These are phyloP conservation scores for Paramisgurnus dabryanus DNA, from an alignment of 2,113 vertebrate genomes.

Conservation along the genomic window DNA sequence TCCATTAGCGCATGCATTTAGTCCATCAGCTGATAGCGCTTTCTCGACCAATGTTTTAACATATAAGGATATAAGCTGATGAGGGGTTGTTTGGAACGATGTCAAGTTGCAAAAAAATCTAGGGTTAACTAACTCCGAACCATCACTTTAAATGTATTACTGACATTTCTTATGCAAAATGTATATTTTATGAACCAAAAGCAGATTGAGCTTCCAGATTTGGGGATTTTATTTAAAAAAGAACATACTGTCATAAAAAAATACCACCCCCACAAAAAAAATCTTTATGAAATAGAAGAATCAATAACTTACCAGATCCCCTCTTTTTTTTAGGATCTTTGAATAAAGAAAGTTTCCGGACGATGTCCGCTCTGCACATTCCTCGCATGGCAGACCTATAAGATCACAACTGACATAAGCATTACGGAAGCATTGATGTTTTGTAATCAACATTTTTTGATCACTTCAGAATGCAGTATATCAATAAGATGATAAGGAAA, in stretches of 20 bases:
- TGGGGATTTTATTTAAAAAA: slow-evolving; percentile 9
- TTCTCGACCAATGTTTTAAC: slow-evolving; percentile 5
- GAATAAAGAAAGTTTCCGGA: slow-evolving; percentile 3
- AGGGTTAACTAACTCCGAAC: slow-evolving; percentile 7
- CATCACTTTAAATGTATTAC: slow-evolving; percentile 8
- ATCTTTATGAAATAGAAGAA: slow-evolving; percentile 1
- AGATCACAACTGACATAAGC: slow-evolving; percentile 1
- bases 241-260: neutral
- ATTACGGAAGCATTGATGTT: slow-evolving; percentile 12
- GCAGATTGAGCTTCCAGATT: neutral
- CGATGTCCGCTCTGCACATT: slow-evolving; percentile 9
- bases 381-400: slow-evolving; percentile 9
- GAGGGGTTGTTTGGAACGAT: slow-evolving; percentile 5
- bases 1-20: neutral
- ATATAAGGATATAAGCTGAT: neutral
- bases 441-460: neutral
- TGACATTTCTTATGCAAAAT: slow-evolving; percentile 3
- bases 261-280: neutral
- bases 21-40: neutral
- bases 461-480: slow-evolving; percentile 12
- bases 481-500: slow-evolving; percentile 9
- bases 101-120: neutral
- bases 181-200: slow-evolving; percentile 12
- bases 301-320: slow-evolving; percentile 2
- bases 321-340: neutral